A percentile compares a stretch with the other conserved stretches of the same genome.
These are phyloP conservation scores for Gavialis gangeticus DNA, from an alignment of 2,113 vertebrate species.

Conservation along the genomic window DNA sequence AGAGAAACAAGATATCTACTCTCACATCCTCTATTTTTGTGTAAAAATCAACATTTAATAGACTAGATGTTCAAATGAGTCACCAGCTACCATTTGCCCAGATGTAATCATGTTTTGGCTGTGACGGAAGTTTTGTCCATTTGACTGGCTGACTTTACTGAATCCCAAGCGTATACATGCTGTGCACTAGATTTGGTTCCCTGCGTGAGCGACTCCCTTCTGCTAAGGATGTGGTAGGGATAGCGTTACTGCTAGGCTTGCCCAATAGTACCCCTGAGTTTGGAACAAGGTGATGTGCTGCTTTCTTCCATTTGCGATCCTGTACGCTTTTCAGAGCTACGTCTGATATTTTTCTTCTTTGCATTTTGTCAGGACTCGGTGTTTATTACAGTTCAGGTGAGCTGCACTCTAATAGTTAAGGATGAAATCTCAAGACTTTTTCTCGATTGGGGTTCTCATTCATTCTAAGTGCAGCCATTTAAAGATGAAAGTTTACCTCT, in stretches of 20 bases:
- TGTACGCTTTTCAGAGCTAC: neutral
- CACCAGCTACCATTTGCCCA: neutral
- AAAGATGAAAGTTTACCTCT: neutral
- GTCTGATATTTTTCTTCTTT: neutral
- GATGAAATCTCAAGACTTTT: neutral
- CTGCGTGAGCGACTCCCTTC: neutral
- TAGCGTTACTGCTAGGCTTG: neutral
- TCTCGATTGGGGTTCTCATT: neutral
- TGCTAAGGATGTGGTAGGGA: accelerated
- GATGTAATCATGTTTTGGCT: neutral
- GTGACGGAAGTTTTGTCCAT: neutral
- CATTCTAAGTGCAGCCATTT: accelerated
- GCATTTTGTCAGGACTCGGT: neutral
- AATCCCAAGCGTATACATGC: neutral
- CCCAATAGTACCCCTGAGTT: neutral
- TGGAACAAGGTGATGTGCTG: neutral
- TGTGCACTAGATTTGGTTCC: neutral
- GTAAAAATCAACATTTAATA: neutral
- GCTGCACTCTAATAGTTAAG: neutral
- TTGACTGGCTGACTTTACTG: neutral
- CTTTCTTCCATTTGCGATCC: neutral
- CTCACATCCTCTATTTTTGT: neutral
- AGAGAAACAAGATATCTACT: neutral
- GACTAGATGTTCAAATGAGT: neutral
- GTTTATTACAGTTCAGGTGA: neutral